Evolutionary conservation across 2,113 vertebrate genomes (phyloP).

Genomic region (Anser cygnoides): DNA sequence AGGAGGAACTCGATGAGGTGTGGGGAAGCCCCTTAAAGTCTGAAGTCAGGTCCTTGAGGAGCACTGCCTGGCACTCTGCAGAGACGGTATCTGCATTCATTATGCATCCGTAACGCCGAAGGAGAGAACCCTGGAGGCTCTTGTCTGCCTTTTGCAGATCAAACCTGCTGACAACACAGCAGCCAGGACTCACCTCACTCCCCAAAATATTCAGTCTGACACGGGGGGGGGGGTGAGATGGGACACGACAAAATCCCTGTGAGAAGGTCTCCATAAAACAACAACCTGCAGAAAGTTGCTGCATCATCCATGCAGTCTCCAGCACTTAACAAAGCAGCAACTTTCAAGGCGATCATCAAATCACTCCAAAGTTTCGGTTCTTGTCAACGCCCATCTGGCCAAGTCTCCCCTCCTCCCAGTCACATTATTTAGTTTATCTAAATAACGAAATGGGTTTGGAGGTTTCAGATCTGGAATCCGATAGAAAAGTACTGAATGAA

Average conservation of each 20-base stretch:
- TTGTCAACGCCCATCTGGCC: neutral
- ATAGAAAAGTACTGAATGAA: neutral
- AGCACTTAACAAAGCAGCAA: neutral
- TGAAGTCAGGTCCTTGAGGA: neutral
- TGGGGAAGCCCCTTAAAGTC: neutral
- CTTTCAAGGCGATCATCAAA: fast-evolving
- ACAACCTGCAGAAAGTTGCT: neutral
- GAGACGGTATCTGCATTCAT: neutral
- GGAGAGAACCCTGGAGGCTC: neutral
- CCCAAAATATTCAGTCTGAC: neutral
- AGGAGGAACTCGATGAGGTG: too few species aligned
- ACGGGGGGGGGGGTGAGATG: neutral
- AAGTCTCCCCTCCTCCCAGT: neutral
- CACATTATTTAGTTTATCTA: neutral
- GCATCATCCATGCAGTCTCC: neutral
- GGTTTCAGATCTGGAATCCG: neutral
- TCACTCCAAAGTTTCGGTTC: neutral
- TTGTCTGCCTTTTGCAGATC: neutral
- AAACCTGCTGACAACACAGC: neutral
- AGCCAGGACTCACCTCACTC: neutral
- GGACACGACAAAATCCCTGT: too few species aligned
- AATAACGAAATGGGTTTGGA: neutral
- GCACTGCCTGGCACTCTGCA: neutral
- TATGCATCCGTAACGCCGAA: neutral
- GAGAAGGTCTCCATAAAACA: neutral